A percentile compares a stretch with the other conserved stretches of the same genome.
Conservation (phyloP, 2,113 vertebrate genomes). For the Paradoxurus hermaphroditus region DNA sequence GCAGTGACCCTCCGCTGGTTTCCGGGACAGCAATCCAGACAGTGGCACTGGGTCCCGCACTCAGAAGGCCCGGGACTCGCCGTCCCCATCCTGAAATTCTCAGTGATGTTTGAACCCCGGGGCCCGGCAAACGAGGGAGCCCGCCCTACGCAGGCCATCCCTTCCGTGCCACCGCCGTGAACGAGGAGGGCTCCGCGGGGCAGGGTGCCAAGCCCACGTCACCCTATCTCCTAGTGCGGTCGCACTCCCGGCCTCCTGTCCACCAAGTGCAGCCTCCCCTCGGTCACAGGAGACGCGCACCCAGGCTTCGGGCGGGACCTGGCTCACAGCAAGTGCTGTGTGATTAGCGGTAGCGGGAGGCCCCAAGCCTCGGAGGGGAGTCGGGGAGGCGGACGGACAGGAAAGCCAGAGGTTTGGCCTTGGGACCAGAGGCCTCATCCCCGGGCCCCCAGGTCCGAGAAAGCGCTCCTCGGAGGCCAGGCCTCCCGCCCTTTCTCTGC, state of each 20-base stretch:
- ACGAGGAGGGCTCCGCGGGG: neutral
- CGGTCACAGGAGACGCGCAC: neutral
- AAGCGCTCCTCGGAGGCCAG: neutral
- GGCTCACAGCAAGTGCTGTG: neutral
- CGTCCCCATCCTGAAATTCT: too few relatives aligned
- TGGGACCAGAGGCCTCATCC: neutral
- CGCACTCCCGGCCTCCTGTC: neutral
- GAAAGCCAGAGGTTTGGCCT: neutral
- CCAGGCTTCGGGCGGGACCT: accelerated
- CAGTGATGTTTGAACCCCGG: neutral
- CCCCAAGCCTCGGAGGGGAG: neutral
- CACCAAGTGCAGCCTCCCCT: neutral
- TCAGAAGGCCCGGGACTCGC: too few relatives aligned
- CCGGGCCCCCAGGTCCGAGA: neutral
- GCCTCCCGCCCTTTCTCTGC: neutral
- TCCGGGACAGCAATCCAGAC: neutral
- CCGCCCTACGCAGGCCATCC: neutral
- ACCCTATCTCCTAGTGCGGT: neutral
- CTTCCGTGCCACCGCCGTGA: neutral
- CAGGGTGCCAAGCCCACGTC: neutral
- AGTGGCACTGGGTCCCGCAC: neutral
- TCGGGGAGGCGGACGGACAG: neutral
- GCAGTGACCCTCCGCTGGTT: neutral
- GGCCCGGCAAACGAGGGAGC: neutral
- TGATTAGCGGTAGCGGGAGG: neutral